phyloP scores from a whole-genome alignment of 2,113 vertebrate species.

The Anarhynchus alexandrinus region DNA sequence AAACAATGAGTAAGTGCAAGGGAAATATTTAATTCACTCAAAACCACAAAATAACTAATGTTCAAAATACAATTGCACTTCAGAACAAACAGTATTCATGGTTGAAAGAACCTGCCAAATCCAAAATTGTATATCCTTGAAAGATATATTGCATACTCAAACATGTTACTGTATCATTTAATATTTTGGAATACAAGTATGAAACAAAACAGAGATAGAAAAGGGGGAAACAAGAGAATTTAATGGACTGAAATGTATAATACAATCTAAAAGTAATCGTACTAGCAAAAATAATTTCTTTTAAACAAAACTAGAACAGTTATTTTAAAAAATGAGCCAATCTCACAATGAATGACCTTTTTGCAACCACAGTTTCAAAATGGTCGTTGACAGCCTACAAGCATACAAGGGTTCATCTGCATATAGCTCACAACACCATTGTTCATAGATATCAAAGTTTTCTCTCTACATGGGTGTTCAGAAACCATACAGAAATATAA shows the following conservation, averaged over 20 bases:
- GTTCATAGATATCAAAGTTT: not conserved
- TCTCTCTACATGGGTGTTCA: not conserved
- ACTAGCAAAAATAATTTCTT: not conserved
- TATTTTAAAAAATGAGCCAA: not conserved
- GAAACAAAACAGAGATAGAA: not conserved
- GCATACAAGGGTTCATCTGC: not conserved
- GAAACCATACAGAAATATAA: not conserved
- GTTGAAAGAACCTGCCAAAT: not conserved
- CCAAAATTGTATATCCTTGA: not conserved
- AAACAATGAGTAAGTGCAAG: not conserved
- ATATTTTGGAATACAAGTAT: not conserved
- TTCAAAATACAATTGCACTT: not conserved
- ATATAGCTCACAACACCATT: not conserved
- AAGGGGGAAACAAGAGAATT: not conserved
- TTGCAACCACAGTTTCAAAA: not conserved
- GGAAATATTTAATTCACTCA: not conserved
- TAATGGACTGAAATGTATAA: not conserved
- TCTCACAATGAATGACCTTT: not conserved
- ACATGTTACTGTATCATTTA: not conserved
- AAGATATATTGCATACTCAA: not conserved
- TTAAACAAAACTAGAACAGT: not conserved
- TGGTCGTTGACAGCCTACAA: not conserved
- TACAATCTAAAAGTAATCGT: not conserved
- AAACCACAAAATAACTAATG: not conserved
- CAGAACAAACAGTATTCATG: not conserved